These are phyloP conservation scores for Girardia tigrina DNA, from an alignment of 2,888 invertebrate genomes.

Conservation along the genomic window DNA sequence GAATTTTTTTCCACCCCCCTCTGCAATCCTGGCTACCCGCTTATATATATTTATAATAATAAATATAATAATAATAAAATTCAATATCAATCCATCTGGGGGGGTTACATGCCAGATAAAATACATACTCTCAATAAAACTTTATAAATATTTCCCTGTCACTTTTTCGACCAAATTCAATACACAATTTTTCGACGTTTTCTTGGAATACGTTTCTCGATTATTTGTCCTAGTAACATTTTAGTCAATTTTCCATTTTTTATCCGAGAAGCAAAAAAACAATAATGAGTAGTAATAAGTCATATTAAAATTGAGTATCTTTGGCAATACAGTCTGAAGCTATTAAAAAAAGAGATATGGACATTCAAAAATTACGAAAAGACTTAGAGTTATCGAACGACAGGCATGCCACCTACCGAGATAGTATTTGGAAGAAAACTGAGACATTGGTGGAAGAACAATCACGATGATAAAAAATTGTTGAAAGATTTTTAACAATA, in stretches of 20 bases:
- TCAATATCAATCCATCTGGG: too few relatives aligned
- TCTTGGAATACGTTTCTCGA: conserved; percentile 14
- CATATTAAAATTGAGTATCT: conserved; percentile 34
- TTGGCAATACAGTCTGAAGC: conserved; percentile 92
- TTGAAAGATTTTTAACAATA: too few relatives aligned
- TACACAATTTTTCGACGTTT: background rate
- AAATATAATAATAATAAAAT: too few relatives aligned
- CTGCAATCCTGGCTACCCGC: too few relatives aligned
- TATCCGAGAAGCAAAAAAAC: background rate
- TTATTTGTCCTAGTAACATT: background rate
- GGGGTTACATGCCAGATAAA: background rate
- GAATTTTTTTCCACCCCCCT: too few relatives aligned
- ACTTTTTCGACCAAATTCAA: background rate
- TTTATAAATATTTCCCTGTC: conserved; percentile 19
- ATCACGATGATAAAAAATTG: too few relatives aligned
- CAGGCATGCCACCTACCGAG: too few relatives aligned
- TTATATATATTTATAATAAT: too few relatives aligned
- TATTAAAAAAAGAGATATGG: conserved; percentile 93
- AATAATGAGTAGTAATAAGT: too few relatives aligned
- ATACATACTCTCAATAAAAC: background rate
- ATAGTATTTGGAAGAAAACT: too few relatives aligned
- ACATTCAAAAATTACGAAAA: conserved; percentile 87
- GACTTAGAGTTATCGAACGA: conserved; percentile 95
- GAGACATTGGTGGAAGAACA: too few relatives aligned
- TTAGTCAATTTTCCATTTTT: background rate